Percentiles rank a stretch among this genome's conserved stretches.
phyloP scores from a whole-genome alignment of 2,797 vertebrate species.

The Danio choprae region DNA sequence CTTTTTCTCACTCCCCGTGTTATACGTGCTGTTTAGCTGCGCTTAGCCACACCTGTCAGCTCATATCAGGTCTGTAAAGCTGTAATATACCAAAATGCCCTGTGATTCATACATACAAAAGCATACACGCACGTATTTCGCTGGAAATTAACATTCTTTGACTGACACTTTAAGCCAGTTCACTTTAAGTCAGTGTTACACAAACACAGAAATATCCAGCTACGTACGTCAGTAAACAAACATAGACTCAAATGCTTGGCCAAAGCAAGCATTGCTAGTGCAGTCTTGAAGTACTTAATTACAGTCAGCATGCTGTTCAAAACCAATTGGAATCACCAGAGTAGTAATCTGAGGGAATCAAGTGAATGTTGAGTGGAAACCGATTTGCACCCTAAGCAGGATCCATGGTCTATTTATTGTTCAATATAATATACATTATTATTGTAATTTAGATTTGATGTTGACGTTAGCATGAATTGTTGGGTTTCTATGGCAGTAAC shows the following conservation, averaged over 20 bases:
- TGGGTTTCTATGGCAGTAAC: not conserved
- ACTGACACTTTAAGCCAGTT: slow-evolving; percentile 16
- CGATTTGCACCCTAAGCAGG: too few species aligned
- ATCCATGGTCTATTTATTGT: too few species aligned
- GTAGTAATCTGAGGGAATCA: not conserved
- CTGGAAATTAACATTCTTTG: not conserved
- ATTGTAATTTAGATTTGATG: not conserved
- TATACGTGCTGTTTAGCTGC: slow-evolving; percentile 76
- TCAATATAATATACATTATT: not conserved
- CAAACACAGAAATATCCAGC: not conserved
- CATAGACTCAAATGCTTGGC: not conserved
- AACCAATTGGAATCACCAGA: not conserved
- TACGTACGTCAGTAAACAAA: not conserved
- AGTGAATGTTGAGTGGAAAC: too few species aligned
- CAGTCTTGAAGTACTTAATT: not conserved
- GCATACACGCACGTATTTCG: not conserved
- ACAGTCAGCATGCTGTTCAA: not conserved
- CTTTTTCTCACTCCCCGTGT: slow-evolving; percentile 22
- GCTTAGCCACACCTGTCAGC: slow-evolving; percentile 83
- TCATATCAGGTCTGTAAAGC: slow-evolving; percentile 76
- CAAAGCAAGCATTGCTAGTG: not conserved
- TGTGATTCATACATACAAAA: slow-evolving; percentile 69
- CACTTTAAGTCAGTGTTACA: too few species aligned
- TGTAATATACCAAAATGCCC: slow-evolving; percentile 79
- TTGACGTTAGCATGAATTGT: not conserved